Conservation (phyloP, 2,797 vertebrate species). For the Sarcophilus harrisii region DNA sequence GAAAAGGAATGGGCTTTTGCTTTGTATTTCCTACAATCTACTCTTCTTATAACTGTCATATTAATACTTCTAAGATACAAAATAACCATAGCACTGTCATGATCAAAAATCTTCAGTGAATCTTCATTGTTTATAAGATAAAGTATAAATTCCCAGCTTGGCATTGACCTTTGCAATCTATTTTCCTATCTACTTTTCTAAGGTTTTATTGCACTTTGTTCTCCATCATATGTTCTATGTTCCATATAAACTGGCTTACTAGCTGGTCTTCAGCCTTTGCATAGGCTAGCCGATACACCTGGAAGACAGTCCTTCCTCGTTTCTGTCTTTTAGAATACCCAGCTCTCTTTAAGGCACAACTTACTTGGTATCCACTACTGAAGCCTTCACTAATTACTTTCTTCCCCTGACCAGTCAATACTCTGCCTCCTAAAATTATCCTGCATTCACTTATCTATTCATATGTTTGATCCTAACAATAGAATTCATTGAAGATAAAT, state of each 20-base stretch:
- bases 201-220: background rate
- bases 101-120: constrained; percentile 9
- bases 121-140: constrained; percentile 18
- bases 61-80: constrained; percentile 9
- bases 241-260: background rate
- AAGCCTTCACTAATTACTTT: background rate
- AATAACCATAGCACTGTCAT: background rate
- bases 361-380: background rate
- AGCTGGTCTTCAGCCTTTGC: background rate
- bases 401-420: background rate
- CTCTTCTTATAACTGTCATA: background rate
- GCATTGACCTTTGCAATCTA: background rate
- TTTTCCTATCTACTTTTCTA: background rate
- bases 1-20: background rate
- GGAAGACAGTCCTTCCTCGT: background rate
- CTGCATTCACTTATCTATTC: background rate
- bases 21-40: constrained; percentile 21
- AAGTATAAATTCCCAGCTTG: constrained; percentile 40
- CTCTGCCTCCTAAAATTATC: background rate
- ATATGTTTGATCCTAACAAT: background rate
- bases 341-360: background rate
- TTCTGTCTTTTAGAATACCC: background rate
- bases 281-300: background rate
- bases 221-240: background rate
- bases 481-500: background rate